Conservation (phyloP, 2,797 vertebrate genomes). For the Peromyscus attwateri region DNA sequence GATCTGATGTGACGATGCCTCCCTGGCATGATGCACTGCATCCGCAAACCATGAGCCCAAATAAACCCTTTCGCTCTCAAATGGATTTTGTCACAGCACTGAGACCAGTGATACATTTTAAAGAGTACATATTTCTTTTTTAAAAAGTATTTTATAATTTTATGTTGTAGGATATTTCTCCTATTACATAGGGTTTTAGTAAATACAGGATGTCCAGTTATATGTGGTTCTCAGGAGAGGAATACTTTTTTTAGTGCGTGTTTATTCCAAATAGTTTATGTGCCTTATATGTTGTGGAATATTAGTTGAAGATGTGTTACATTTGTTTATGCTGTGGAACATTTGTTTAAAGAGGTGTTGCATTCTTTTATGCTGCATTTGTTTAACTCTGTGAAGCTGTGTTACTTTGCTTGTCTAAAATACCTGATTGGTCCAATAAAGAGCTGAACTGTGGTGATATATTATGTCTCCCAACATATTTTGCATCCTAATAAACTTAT, state of each 20-base stretch:
- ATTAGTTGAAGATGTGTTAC: not conserved
- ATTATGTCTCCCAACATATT: too few relatives aligned
- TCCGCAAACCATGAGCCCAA: not conserved
- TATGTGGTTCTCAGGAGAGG: slow-evolving; percentile 30
- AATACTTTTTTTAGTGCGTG: not conserved
- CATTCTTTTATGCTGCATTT: not conserved
- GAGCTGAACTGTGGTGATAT: not conserved
- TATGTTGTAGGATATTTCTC: not conserved
- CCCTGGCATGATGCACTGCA: too few relatives aligned
- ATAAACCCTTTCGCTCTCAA: not conserved
- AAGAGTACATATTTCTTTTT: not conserved
- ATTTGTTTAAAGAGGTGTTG: not conserved
- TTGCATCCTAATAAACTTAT: too few relatives aligned
- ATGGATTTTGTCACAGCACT: not conserved
- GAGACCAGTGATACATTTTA: not conserved
- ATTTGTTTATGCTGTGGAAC: not conserved
- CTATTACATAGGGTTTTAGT: not conserved
- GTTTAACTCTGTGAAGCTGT: not conserved
- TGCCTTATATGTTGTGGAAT: not conserved
- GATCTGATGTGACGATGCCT: not conserved
- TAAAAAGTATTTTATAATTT: not conserved
- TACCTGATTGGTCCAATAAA: not conserved
- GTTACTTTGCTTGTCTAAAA: not conserved
- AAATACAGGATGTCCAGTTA: not conserved
- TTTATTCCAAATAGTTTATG: not conserved